These are phyloP conservation scores for Tanytarsus gracilentus DNA, from an alignment of 2,888 invertebrate genomes.

Conservation along the genomic window DNA sequence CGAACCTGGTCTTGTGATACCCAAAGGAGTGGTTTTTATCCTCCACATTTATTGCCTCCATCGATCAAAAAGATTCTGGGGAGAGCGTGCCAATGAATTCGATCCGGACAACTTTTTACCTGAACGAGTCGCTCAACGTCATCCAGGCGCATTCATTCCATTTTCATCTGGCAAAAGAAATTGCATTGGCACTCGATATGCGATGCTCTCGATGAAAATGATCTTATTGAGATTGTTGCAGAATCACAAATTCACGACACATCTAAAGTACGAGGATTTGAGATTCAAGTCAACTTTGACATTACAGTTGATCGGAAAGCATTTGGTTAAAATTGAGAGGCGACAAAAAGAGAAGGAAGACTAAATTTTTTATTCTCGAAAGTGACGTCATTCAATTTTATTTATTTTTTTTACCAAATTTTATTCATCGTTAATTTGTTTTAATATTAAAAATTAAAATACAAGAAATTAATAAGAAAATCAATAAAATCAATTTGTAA, in stretches of 20 bases:
- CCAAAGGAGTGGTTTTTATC: not conserved
- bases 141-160: conserved; percentile 4
- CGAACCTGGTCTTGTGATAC: not conserved
- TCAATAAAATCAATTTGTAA: no score
- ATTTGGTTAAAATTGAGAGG: not conserved
- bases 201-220: not conserved
- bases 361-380: not conserved
- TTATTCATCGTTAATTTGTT: not conserved
- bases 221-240: not conserved
- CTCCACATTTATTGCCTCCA: not conserved
- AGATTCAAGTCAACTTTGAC: not conserved
- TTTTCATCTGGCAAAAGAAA: conserved; percentile 10
- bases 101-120: conserved; percentile 18
- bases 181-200: conserved; percentile 10
- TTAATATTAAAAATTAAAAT: no score
- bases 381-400: no score
- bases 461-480: no score
- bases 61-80: conserved; percentile 5
- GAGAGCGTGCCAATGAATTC: conserved; percentile 4
- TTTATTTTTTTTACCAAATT: not conserved
- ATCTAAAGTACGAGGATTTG: not conserved
- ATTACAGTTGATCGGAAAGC: not conserved
- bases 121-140: conserved; percentile 7
- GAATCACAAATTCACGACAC: not conserved
- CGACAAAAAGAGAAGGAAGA: not conserved